phyloP scores from a whole-genome alignment of 2,113 vertebrate species.

The Saguinus midas region DNA sequence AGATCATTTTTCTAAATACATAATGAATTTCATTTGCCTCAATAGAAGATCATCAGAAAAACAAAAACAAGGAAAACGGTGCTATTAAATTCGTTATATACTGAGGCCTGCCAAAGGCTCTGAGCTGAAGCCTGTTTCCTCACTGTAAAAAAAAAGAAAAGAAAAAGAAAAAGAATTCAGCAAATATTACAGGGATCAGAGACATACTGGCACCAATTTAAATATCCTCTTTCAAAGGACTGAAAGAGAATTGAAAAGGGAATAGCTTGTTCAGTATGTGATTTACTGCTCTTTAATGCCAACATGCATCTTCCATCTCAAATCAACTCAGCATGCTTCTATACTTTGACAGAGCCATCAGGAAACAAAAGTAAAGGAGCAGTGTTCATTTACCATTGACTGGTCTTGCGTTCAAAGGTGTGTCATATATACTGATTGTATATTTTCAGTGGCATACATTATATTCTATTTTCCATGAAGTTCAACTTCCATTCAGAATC shows the following conservation, averaged over 20 bases:
- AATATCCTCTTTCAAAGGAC: not conserved
- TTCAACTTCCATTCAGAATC: not conserved
- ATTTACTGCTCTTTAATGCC: not conserved
- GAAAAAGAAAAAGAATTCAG: not conserved
- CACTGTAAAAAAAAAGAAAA: not conserved
- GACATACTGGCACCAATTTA: not conserved
- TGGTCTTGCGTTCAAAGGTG: not conserved
- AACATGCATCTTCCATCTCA: not conserved
- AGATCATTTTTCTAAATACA: not conserved
- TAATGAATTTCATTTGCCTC: not conserved
- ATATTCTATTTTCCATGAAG: not conserved
- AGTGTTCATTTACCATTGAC: not conserved
- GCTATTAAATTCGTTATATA: constrained; percentile 2
- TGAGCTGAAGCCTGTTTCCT: not conserved
- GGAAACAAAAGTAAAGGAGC: not conserved
- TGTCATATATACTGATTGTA: too few relatives aligned
- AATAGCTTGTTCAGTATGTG: not conserved
- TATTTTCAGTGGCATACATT: not conserved
- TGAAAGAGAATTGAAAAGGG: not conserved
- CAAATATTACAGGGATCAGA: not conserved
- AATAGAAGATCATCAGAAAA: not conserved
- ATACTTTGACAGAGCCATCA: not conserved
- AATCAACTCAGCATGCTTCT: not conserved
- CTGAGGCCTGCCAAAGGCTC: not conserved
- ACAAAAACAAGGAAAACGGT: constrained; percentile 6